Conservation (phyloP, 1,140 invertebrate genomes). For the Antheraea mylitta region DNA sequence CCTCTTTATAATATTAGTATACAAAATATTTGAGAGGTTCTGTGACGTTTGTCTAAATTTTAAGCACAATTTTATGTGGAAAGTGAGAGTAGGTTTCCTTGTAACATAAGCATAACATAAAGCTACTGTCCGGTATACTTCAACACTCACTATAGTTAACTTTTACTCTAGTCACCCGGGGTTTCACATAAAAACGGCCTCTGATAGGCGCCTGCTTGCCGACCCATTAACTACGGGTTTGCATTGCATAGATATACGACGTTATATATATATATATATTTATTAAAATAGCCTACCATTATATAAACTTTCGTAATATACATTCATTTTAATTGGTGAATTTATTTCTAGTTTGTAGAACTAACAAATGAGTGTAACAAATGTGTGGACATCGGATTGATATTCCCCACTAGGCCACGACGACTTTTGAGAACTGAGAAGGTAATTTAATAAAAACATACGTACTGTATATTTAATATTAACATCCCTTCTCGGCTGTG, state of each 20-base stretch:
- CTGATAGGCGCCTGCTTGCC: constrained; percentile 31
- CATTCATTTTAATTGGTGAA: too few species aligned
- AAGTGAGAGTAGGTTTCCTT: background rate
- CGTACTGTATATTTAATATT: too few species aligned
- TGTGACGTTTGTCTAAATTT: background rate
- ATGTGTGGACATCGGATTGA: too few species aligned
- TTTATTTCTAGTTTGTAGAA: too few species aligned
- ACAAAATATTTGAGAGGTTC: background rate
- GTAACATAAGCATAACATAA: background rate
- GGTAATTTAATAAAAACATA: too few species aligned
- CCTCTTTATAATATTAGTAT: too few species aligned
- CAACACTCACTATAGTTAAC: constrained; percentile 20
- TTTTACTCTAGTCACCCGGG: constrained; percentile 21
- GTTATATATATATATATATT: background rate
- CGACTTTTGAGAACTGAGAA: too few species aligned
- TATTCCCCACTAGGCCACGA: too few species aligned
- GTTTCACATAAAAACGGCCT: constrained; percentile 27
- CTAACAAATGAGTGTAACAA: too few species aligned
- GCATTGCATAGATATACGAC: background rate
- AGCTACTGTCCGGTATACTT: background rate
- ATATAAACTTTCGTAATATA: too few species aligned
- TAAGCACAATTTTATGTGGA: background rate
- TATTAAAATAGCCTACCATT: too few species aligned
- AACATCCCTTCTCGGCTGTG: too few species aligned
- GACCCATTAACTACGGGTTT: constrained; percentile 29